A percentile compares a stretch with the other conserved stretches of the same genome.
Conservation (phyloP, 2,797 vertebrate species). For the Synanceia verrucosa region DNA sequence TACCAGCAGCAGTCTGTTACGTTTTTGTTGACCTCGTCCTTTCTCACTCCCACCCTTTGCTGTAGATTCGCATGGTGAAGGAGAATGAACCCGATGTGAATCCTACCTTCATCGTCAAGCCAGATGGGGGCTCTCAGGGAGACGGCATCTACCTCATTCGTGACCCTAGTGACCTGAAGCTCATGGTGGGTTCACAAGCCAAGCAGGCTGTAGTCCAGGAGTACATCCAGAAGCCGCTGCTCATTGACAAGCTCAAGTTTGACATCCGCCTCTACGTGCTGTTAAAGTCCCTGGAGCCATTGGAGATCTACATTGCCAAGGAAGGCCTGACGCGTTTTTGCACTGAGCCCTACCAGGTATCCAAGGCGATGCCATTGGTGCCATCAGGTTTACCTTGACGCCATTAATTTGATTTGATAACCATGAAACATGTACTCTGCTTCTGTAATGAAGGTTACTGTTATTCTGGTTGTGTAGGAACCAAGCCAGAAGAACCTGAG, state of each 20-base stretch:
- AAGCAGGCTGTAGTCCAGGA: slow-evolving; percentile 95
- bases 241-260: slow-evolving; percentile 98
- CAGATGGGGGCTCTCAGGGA: slow-evolving; percentile 95
- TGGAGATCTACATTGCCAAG: slow-evolving; percentile 98
- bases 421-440: background rate
- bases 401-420: background rate
- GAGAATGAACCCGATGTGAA: slow-evolving; percentile 85
- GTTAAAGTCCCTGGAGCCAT: slow-evolving; percentile 91
- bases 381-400: background rate
- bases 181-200: slow-evolving; percentile 83
- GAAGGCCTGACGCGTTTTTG: slow-evolving; percentile 97
- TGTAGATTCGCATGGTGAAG: slow-evolving; percentile 88
- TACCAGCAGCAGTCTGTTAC: too few species aligned
- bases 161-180: slow-evolving; percentile 88
- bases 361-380: background rate
- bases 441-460: background rate
- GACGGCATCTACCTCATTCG: slow-evolving; percentile 99
- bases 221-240: slow-evolving; percentile 92
- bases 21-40: background rate
- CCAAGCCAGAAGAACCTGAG: slow-evolving; percentile 93
- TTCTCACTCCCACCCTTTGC: background rate
- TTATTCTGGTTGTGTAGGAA: slow-evolving; percentile 73
- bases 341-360: slow-evolving; percentile 93
- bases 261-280: slow-evolving; percentile 97
- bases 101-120: slow-evolving; percentile 96